Base-by-base conservation (phyloP, 2,888 invertebrate genomes). In the Ditula angustiorana region DNA sequence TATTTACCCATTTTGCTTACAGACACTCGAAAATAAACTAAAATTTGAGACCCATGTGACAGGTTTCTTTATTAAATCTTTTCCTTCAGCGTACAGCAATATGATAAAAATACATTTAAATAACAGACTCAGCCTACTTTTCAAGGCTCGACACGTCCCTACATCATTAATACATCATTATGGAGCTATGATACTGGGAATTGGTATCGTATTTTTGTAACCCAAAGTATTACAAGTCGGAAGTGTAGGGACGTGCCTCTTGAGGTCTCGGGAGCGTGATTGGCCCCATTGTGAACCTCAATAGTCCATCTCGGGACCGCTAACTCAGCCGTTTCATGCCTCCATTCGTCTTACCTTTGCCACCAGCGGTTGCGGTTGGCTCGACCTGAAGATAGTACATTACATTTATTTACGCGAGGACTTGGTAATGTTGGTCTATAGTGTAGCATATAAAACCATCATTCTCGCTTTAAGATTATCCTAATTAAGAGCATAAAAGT, bases 271-370 rank as follows among this genome's bases (percentile, higher is more conserved):
- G 78, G 80, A 71, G 71, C 75, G 79, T 92, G 91, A 92, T 92
- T 92, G 91, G 85, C 83, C 79, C 85, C 79, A 90, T 92, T 91
- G 91, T 91, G 76, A 80, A 76, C 80, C 69, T 88, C 86, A 88
- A 88, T 87, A 86, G 83, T 80, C 87, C 81, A 82, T 80, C 83
- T 80, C 75, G 77, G 78, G 79, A 75, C 83, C 83, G 82, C 83
- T 81, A 85, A 83, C 82, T 80, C 79, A 78, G 79, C 75, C 81
- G 74, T 76, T 81, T 77, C 77, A 76, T 77, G 72, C 70, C 73
- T 70, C 41, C 69, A 72, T 71, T 68, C 57, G 67, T 69, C 69
- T 60, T 61, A 70, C 62, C 63, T 62, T 52, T 56, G 53, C 55
- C 56, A 64, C 46, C 41, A 53, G 64, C 63, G 44, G 49, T 35